Conservation (phyloP, 2,888 invertebrate species). For the Calameuta idolon region DNA sequence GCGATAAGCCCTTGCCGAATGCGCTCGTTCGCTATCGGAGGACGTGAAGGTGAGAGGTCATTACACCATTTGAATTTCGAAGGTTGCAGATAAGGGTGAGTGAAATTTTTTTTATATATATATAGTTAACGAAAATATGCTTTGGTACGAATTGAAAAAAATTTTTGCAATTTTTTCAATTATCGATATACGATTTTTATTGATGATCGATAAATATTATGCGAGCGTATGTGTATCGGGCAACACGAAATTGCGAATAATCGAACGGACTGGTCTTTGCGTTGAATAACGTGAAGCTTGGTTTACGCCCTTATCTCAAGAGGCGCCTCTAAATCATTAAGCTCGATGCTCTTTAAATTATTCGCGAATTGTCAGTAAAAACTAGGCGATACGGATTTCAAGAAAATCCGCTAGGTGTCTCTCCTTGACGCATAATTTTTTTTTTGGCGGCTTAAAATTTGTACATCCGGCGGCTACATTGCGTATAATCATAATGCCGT, state of each 20-base stretch:
- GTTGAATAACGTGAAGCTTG: neutral
- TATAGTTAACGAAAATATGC: neutral
- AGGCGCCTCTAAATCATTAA: conserved; percentile 51
- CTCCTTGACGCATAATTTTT: conserved; percentile 15
- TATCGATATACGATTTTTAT: too few relatives aligned
- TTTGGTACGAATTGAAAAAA: neutral
- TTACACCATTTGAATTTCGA: neutral
- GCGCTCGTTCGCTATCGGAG: neutral
- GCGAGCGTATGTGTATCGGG: neutral
- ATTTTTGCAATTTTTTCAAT: too few relatives aligned
- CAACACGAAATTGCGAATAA: neutral
- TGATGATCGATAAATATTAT: too few relatives aligned
- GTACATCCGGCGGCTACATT: neutral
- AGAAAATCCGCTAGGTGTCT: conserved; percentile 31
- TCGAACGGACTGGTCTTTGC: neutral
- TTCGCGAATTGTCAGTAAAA: conserved; percentile 56
- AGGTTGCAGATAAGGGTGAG: neutral
- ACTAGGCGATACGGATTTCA: conserved; percentile 49
- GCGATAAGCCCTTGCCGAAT: neutral
- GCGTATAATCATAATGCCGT: neutral
- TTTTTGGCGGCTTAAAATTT: neutral
- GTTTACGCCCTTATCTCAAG: neutral
- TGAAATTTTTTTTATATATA: neutral
- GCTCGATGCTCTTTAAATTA: conserved; percentile 47
- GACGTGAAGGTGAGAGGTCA: conserved; percentile 1